Evolutionary conservation across 2,797 vertebrate species (phyloP).

Genomic region (Zalophus californianus): DNA sequence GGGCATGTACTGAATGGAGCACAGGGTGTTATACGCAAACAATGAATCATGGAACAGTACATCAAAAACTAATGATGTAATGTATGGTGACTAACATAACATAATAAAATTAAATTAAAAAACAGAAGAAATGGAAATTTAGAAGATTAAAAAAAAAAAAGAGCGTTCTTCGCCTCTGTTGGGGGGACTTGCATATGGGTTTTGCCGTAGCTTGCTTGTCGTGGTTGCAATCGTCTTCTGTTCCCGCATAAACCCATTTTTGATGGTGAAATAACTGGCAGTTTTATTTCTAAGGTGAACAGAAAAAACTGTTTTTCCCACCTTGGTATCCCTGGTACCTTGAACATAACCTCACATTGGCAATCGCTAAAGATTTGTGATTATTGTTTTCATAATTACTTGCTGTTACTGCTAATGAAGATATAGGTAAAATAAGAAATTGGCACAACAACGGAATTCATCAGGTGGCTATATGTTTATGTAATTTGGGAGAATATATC

Average conservation of each 20-base stretch:
- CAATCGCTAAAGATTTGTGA: not conserved
- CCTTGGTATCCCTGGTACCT: not conserved
- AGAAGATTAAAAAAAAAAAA: not conserved
- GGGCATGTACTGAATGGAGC: too few species aligned
- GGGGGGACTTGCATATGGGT: not conserved
- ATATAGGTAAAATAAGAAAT: not conserved
- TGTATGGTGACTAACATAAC: too few species aligned
- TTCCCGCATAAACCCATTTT: not conserved
- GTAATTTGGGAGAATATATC: not conserved
- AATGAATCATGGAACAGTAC: too few species aligned
- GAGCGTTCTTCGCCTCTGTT: not conserved
- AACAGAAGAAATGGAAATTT: too few species aligned
- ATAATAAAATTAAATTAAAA: too few species aligned
- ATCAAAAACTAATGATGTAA: too few species aligned
- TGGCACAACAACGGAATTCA: not conserved
- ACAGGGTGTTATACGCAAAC: too few species aligned
- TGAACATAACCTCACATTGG: not conserved
- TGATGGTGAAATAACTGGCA: not conserved
- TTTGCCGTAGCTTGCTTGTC: not conserved
- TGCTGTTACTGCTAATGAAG: not conserved
- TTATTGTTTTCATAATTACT: conserved; percentile 17
- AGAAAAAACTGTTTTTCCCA: not conserved
- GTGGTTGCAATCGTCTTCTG: not conserved
- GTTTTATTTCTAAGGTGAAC: not conserved
- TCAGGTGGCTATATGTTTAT: not conserved